phyloP scores from a whole-genome alignment of 2,113 vertebrate genomes.

The Prunella himalayana region DNA sequence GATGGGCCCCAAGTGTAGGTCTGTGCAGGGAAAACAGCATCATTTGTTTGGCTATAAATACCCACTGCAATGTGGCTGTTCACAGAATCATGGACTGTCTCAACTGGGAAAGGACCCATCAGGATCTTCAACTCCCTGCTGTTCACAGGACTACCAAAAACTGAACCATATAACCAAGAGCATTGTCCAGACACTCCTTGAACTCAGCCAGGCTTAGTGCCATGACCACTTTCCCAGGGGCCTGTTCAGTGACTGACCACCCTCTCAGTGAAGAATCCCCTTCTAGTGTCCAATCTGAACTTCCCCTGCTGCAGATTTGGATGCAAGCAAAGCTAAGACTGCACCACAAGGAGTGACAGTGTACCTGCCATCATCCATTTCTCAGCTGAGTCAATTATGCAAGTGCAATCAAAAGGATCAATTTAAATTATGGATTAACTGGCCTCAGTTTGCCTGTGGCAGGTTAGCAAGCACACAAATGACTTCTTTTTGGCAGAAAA shows the following conservation, averaged over 20 bases:
- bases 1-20: background rate
- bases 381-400: background rate
- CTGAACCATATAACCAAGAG: background rate
- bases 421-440: background rate
- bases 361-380: background rate
- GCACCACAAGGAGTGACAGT: background rate
- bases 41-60: background rate
- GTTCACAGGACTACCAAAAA: background rate
- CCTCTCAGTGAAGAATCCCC: background rate
- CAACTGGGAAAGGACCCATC: background rate
- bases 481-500: background rate
- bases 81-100: background rate
- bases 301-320: background rate
- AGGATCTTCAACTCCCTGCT: background rate
- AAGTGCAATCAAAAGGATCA: background rate
- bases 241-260: background rate
- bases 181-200: rapidly evolving
- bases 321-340: background rate
- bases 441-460: background rate
- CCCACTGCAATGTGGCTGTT: background rate
- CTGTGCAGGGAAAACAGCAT: background rate
- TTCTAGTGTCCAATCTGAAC: background rate
- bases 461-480: background rate
- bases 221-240: rapidly evolving
- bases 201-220: background rate